Evolutionary conservation across 53 echinoderm and acorn worm genomes (phyloP).

Genomic region (Arbacia lixula): DNA sequence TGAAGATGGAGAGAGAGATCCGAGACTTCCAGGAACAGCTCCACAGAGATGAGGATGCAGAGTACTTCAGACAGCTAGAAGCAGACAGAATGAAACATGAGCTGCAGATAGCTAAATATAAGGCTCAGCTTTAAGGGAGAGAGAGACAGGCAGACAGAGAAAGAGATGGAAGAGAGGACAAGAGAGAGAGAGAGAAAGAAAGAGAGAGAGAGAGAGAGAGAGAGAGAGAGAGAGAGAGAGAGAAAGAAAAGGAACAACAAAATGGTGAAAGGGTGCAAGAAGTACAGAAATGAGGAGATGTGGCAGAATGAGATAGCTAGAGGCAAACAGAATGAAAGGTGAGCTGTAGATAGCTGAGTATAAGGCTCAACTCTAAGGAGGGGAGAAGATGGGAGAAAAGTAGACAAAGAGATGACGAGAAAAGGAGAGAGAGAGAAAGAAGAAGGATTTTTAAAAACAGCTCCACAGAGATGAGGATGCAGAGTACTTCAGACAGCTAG

Average conservation of each 20-base stretch:
- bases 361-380: constrained; percentile 72
- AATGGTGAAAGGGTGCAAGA: constrained; percentile 83
- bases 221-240: too few relatives aligned
- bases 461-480: constrained; percentile 89
- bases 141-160: too few relatives aligned
- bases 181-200: too few relatives aligned
- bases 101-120: constrained; percentile 81
- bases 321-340: constrained; percentile 82
- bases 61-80: constrained; percentile 90
- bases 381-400: too few relatives aligned
- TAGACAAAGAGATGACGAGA: constrained; percentile 73
- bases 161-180: too few relatives aligned
- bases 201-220: too few relatives aligned
- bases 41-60: constrained; percentile 86
- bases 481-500: constrained; percentile 88
- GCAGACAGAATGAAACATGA: constrained; percentile 82
- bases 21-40: constrained; percentile 86
- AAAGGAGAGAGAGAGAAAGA: constrained; percentile 92
- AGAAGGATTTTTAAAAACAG: constrained; percentile 85
- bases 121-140: constrained; percentile 66
- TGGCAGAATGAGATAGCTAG: constrained; percentile 84
- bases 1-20: constrained; percentile 93
- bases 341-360: constrained; percentile 80
- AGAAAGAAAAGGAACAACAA: constrained; percentile 85
- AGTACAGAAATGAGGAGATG: constrained; percentile 83